phyloP scores from a whole-genome alignment of 1,140 invertebrate genomes.

The Drosophila dunni region DNA sequence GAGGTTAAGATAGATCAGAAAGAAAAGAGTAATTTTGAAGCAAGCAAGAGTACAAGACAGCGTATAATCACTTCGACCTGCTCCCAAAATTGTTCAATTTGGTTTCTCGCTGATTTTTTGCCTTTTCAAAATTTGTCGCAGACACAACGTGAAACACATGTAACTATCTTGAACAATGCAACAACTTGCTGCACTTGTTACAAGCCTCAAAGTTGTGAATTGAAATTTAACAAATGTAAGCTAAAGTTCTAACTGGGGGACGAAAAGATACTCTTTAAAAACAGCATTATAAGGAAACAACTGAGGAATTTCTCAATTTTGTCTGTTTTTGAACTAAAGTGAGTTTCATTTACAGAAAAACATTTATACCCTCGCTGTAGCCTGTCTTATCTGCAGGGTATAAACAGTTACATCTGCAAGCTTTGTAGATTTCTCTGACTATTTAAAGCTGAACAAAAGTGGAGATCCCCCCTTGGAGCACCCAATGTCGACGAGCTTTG shows the following conservation, averaged over 20 bases:
- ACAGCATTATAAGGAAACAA: too few species aligned
- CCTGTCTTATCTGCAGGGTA: slow-evolving; percentile 4
- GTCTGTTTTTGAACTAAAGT: background rate
- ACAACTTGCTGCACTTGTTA: slow-evolving; percentile 71
- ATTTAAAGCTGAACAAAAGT: slow-evolving; percentile 45
- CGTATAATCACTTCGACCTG: background rate
- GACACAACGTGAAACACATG: slow-evolving; percentile 51
- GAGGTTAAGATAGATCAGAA: too few species aligned
- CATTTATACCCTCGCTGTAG: background rate
- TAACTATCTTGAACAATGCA: slow-evolving; percentile 68
- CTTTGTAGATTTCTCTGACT: slow-evolving; percentile 10
- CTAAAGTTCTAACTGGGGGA: background rate
- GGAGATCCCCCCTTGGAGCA: background rate
- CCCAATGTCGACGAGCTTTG: slow-evolving; percentile 43
- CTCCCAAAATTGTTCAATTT: background rate
- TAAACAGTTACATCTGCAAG: slow-evolving; percentile 20
- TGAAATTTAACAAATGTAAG: slow-evolving; percentile 65
- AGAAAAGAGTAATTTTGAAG: too few species aligned
- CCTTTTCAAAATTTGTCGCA: slow-evolving; percentile 41
- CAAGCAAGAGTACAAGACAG: background rate
- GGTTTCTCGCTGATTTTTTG: slow-evolving; percentile 28
- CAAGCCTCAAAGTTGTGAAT: slow-evolving; percentile 74
- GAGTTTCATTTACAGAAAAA: too few species aligned
- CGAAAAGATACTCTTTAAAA: slow-evolving; percentile 3
- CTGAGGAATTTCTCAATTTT: too few species aligned